A percentile compares a stretch with the other conserved stretches of the same genome.
Evolutionary conservation across 2,797 vertebrate genomes (phyloP).

Genomic region (Mus caroli): DNA sequence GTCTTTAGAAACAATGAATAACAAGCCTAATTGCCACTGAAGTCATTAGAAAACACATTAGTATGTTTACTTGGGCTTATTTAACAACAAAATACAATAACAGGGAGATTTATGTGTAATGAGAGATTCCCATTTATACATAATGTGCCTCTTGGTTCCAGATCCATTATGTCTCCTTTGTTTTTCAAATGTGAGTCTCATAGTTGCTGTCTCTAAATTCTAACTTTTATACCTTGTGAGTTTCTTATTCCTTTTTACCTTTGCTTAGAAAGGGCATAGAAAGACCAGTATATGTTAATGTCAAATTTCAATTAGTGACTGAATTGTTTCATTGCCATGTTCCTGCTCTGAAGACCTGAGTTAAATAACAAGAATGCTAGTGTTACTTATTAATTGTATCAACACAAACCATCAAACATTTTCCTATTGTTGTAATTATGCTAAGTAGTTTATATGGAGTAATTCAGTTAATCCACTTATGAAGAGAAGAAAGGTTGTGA

Average conservation of each 20-base stretch:
- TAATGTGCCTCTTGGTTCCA: background rate
- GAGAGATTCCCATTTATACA: slow-evolving; percentile 43
- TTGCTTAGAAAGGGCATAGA: background rate
- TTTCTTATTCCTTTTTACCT: background rate
- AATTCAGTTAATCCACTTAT: background rate
- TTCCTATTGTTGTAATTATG: background rate
- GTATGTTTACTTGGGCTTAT: slow-evolving; percentile 69
- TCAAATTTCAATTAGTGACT: background rate
- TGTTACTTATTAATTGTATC: background rate
- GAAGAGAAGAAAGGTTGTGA: background rate
- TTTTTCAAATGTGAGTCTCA: slow-evolving; percentile 1
- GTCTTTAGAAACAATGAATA: slow-evolving; percentile 74
- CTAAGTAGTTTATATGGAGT: background rate
- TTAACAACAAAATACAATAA: slow-evolving; percentile 63
- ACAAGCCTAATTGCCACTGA: slow-evolving; percentile 66
- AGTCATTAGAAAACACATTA: slow-evolving; percentile 77
- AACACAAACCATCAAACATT: background rate
- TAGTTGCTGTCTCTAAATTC: background rate
- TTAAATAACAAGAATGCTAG: background rate
- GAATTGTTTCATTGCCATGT: background rate
- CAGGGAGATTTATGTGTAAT: slow-evolving; percentile 49
- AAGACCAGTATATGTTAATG: background rate
- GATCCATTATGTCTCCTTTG: background rate
- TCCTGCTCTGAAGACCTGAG: background rate
- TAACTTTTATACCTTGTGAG: background rate